These are phyloP conservation scores for Calosoma granatense DNA, from an alignment of 1,140 invertebrate species.

Conservation along the genomic window DNA sequence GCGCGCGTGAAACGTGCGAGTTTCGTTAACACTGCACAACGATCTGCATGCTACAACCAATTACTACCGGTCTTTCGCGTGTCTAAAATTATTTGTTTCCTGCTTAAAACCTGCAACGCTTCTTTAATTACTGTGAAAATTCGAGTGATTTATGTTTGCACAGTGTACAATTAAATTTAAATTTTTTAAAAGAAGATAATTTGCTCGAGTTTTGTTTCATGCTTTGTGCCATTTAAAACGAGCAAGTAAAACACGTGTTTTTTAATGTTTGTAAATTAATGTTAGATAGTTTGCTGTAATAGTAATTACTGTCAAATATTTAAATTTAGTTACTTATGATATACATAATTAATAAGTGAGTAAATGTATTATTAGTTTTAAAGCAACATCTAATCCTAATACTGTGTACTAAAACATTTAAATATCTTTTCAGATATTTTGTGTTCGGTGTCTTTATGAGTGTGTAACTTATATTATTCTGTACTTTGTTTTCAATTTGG, in stretches of 20 bases:
- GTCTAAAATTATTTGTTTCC: not conserved
- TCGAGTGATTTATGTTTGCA: not conserved
- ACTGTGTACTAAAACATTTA: not conserved
- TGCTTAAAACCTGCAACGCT: not conserved
- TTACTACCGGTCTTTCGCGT: not conserved
- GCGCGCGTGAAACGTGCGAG: too few relatives aligned
- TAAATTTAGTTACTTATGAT: not conserved
- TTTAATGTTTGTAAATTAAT: too few relatives aligned
- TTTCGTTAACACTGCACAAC: not conserved
- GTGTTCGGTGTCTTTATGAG: not conserved
- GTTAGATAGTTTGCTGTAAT: not conserved
- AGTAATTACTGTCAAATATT: too few relatives aligned
- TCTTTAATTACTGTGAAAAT: not conserved
- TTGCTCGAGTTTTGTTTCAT: too few relatives aligned
- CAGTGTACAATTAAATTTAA: too few relatives aligned
- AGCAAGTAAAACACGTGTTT: too few relatives aligned
- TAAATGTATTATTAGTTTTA: not conserved
- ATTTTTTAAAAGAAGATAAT: too few relatives aligned
- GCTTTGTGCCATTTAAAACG: too few relatives aligned
- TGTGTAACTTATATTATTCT: not conserved
- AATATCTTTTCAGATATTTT: not conserved
- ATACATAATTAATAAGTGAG: not conserved
- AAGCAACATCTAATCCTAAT: not conserved
- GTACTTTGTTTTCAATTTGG: not conserved
- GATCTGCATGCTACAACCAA: not conserved